Conservation (phyloP, 2,888 invertebrate genomes). For the Nomada ruficornis region DNA sequence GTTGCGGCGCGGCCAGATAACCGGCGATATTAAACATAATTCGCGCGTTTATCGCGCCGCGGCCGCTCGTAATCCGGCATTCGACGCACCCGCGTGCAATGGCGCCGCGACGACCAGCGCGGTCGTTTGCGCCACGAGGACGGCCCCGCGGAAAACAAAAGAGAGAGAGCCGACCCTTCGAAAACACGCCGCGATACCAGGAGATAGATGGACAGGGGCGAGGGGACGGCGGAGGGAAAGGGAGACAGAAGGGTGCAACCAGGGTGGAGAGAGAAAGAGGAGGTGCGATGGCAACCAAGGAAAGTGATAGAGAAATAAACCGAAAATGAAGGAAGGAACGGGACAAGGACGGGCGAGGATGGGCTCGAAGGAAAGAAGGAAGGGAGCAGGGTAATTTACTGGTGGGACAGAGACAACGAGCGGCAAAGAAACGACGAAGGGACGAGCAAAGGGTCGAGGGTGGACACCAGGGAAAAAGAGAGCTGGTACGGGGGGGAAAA, state of each 20-base stretch:
- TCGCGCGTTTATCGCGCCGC: slow-evolving; percentile 77
- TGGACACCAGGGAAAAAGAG: slow-evolving; percentile 23
- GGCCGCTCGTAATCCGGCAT: slow-evolving; percentile 70
- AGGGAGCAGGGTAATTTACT: background rate
- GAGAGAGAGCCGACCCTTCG: slow-evolving; percentile 62
- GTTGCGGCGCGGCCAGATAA: slow-evolving; percentile 53
- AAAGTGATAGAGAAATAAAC: slow-evolving; percentile 16
- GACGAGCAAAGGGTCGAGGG: slow-evolving; percentile 10
- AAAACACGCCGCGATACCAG: slow-evolving; percentile 60
- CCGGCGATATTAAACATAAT: slow-evolving; percentile 75
- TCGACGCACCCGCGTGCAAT: slow-evolving; percentile 57
- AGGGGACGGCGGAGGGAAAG: background rate
- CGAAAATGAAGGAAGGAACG: slow-evolving; percentile 38
- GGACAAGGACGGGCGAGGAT: slow-evolving; percentile 27
- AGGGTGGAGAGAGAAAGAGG: background rate
- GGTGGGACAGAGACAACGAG: slow-evolving; percentile 15
- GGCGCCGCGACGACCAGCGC: slow-evolving; percentile 58
- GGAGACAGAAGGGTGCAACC: background rate
- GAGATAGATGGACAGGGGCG: slow-evolving; percentile 43
- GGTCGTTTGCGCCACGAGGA: slow-evolving; percentile 60
- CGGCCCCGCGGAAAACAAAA: slow-evolving; percentile 61
- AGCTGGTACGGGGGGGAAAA: slow-evolving; percentile 38
- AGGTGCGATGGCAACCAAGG: slow-evolving; percentile 1
- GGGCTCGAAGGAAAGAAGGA: slow-evolving; percentile 12
- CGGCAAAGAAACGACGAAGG: slow-evolving; percentile 28